Base-by-base conservation (phyloP, 2,113 vertebrate species). In the Melanerpes formicivorus region DNA sequence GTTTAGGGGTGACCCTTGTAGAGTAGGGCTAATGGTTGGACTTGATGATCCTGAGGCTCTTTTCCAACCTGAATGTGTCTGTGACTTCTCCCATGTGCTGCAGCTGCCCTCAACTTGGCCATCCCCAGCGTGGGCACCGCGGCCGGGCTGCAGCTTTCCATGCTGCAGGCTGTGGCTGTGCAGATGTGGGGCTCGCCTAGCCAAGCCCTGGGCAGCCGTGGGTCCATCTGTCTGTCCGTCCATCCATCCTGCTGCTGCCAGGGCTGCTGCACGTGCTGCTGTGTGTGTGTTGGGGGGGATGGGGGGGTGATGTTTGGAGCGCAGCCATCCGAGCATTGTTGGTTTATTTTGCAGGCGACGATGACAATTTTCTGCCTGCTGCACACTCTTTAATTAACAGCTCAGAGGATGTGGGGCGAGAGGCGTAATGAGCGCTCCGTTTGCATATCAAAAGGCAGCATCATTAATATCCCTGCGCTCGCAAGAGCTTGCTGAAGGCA, bases 371-470 rank as follows among this genome's bases (percentile, higher is more conserved):
- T 96, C 94, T 91, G 90, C 93, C 92, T 95, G 88, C 93, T 91
- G 89, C 94, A 95, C 77, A 26, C 88, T 94, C 93, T 87, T 97
- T 97, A 96, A 97, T 97, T 97, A 97, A 96, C 80, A 74, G 93
- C 93, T 95, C 67, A 25, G 93, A 96, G 95, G 94, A 95, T 95
- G 95, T 90, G 91, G 95, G 95, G 84, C 3, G 42, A 93, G 93
- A 95, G 91, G 75, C 56, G 1, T 97, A 96, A 95, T 87, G 96
- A 96, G 93, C 3, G 1, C 88, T 95, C 71, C 8, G 76, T 96
- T 96, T 97, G 95, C 96, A 97, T 97, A 96, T 97, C 97, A 97
- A 96, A 97, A 97, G 91, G 90, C 85, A 91, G 92, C 65, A 88
- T 93, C 90, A 71, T 95, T 93, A 97, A 94, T 74, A 92, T 85